Percentiles rank a stretch among this genome's conserved stretches.
Conservation (phyloP, 2,797 vertebrate genomes). For the Australoheros facetus region DNA sequence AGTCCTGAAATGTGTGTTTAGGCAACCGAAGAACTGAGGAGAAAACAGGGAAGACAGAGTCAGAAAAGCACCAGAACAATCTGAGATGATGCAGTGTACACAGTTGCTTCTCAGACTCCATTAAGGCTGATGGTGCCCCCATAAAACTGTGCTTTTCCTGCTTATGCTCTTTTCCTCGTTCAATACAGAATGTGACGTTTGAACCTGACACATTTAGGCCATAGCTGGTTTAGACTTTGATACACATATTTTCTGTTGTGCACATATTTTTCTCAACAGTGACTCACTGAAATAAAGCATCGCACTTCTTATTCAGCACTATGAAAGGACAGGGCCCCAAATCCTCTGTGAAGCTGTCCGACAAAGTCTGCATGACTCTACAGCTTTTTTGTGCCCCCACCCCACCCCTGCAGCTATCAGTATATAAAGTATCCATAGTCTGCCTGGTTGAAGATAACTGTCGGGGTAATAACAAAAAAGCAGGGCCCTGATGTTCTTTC, state of each 20-base stretch:
- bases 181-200: slow-evolving; percentile 63
- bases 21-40: slow-evolving; percentile 43
- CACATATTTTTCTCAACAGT: slow-evolving; percentile 34
- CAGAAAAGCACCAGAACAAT: slow-evolving; percentile 53
- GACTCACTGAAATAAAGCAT: slow-evolving; percentile 49
- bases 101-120: slow-evolving; percentile 67
- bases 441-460: slow-evolving; percentile 41
- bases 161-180: slow-evolving; percentile 51
- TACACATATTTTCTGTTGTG: slow-evolving; percentile 55
- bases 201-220: slow-evolving; percentile 77
- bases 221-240: slow-evolving; percentile 68
- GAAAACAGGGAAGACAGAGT: slow-evolving; percentile 26
- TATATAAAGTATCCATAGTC: slow-evolving; percentile 14
- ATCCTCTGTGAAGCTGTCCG: slow-evolving; percentile 49
- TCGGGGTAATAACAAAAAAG: slow-evolving; percentile 34
- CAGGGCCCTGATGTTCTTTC: slow-evolving; percentile 18
- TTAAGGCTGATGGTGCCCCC: slow-evolving; percentile 69
- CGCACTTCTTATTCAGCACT: slow-evolving; percentile 40
- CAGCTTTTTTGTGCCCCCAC: not conserved
- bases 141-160: slow-evolving; percentile 60
- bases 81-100: slow-evolving; percentile 46
- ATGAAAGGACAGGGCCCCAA: slow-evolving; percentile 31
- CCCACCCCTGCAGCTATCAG: slow-evolving; percentile 7
- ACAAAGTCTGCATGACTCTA: slow-evolving; percentile 31
- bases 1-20: slow-evolving; percentile 68